A percentile compares a stretch with the other conserved stretches of the same genome.
phyloP scores from a whole-genome alignment of 2,113 vertebrate genomes.

The Corydoras maculifer region DNA sequence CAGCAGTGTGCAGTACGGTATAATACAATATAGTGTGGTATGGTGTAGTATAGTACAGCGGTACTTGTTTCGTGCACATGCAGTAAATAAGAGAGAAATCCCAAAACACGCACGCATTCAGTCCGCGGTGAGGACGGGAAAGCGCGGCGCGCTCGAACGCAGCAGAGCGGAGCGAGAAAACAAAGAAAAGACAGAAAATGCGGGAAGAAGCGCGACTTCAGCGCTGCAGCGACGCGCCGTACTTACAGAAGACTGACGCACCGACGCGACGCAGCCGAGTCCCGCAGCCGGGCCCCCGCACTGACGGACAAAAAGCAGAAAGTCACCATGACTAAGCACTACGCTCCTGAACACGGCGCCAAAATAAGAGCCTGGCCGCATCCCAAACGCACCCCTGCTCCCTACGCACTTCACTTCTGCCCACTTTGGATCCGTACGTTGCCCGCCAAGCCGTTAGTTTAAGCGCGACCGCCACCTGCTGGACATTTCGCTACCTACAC shows the following conservation, averaged over 20 bases:
- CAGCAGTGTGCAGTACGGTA: too few relatives aligned
- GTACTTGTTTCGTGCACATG: too few relatives aligned
- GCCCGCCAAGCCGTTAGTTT: background rate
- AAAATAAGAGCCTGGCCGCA: background rate
- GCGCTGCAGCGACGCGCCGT: background rate
- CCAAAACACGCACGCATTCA: too few relatives aligned
- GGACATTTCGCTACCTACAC: too few relatives aligned
- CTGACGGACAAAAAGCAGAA: background rate
- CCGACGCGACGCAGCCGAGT: background rate
- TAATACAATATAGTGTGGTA: too few relatives aligned
- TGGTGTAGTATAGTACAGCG: too few relatives aligned
- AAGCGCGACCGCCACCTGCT: background rate
- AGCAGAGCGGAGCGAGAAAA: too few relatives aligned
- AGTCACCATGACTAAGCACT: slow-evolving; percentile 2
- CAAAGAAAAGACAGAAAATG: too few relatives aligned
- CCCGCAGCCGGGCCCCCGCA: background rate
- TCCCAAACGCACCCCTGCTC: background rate
- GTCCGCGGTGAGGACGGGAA: too few relatives aligned
- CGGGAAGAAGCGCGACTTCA: background rate
- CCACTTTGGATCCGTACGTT: too few relatives aligned
- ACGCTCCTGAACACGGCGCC: background rate
- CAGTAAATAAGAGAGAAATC: too few relatives aligned
- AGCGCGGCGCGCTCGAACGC: too few relatives aligned
- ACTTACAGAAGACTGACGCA: background rate
- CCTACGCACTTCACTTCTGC: background rate